Conservation (phyloP, 2,113 vertebrate species). For the Capra hircus region DNA sequence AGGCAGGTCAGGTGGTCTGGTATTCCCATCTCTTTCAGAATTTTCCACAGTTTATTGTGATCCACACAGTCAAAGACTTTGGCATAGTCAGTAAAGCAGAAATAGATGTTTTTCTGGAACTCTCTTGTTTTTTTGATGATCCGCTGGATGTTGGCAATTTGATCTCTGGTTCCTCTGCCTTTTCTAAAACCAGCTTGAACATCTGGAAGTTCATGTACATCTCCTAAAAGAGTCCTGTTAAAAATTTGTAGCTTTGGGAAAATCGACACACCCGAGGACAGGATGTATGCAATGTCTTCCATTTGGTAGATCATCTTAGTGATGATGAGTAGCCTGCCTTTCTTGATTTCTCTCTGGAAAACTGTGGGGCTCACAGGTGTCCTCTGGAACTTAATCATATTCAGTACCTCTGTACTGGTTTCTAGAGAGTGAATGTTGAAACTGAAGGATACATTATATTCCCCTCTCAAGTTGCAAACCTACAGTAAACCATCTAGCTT, state of each 20-base stretch:
- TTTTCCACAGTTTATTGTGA: no score
- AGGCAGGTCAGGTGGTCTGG: no score
- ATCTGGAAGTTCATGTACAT: not conserved
- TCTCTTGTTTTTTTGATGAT: no score
- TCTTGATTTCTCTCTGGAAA: not conserved
- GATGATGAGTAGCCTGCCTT: not conserved
- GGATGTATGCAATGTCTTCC: not conserved
- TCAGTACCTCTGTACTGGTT: not conserved
- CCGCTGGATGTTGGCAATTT: no score
- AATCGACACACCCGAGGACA: fast-evolving
- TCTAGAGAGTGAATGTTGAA: not conserved
- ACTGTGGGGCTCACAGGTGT: no score
- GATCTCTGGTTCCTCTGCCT: no score
- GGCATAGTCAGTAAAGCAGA: no score
- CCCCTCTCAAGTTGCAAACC: not conserved
- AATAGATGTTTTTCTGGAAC: no score
- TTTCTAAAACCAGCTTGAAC: no score
- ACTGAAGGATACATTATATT: not conserved
- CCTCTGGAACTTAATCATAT: not conserved
- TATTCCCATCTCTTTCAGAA: no score
- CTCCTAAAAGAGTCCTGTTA: not conserved
- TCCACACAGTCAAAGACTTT: no score
- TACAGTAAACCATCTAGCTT: not conserved
- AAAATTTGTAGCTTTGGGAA: not conserved
- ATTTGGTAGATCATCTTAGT: not conserved